Base-by-base conservation (phyloP, 2,113 vertebrate species). In the Phyllostomus hastatus region DNA sequence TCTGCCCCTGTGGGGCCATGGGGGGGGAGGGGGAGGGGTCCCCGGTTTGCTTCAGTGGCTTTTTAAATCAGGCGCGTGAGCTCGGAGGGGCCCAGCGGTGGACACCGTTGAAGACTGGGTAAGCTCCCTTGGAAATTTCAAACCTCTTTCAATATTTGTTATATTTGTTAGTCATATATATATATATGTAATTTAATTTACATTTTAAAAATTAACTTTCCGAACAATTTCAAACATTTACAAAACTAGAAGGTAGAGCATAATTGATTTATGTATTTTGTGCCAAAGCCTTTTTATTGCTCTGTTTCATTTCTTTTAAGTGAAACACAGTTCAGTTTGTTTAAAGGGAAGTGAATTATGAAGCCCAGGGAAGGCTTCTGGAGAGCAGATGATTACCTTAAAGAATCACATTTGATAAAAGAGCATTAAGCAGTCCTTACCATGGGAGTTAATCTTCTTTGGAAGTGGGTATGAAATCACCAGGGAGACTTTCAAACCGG, bases 321-420 rank as follows among this genome's bases (percentile, higher is more conserved):
- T 41, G 94, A 91, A 96, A 70, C 52, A 3, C 17, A 83, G 31
- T 64, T 93, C 7, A 43, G 7, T 73, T 48, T 95, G 2, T 69
- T 82, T 33, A 92, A 54, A 93, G 20, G 12, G 33, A 91, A 72
- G 4, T 69, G 5, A 35, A 20, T 72, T 85, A 35, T 80, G 8
- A 59, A 85, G 67, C 12, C 66, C 43, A 67, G 67, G 4, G 76
- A 81, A 86, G 24, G 1, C 0, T 64, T 83, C 41, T 43, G 33
- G 52, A 84, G 8, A 91, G 11, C 15, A 97, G 91, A 57, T 79
- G 84, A 46, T 83, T 91, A 41, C 59, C 20, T 67, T 90, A 76
- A 76, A 87, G 10, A 76, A 48, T 64, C 83, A 38, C 10, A 67
- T 88, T 79, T 48, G 43, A 43, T 92, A 43, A 41, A 3, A 73